Percentiles rank a stretch among this genome's conserved stretches.
Evolutionary conservation across 2,888 invertebrate genomes (phyloP).

Genomic region (Charanyca ferruginea): DNA sequence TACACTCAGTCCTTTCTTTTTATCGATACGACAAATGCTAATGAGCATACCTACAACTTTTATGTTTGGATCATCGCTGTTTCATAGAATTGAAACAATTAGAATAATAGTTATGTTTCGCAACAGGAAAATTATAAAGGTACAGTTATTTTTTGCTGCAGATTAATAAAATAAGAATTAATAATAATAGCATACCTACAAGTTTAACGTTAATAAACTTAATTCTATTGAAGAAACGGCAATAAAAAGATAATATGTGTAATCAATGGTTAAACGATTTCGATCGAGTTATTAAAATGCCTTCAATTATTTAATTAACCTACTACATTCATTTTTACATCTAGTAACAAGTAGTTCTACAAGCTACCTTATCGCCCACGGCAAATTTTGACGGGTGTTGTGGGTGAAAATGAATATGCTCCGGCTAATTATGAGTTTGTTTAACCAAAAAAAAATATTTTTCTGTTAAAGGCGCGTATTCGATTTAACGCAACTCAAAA

Average conservation of each 20-base stretch:
- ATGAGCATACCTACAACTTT: conserved; percentile 30
- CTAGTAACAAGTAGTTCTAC: conserved; percentile 19
- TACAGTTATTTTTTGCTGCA: neutral
- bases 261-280: conserved; percentile 16
- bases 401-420: conserved; percentile 52
- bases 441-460: conserved; percentile 1
- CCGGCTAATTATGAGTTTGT: conserved; percentile 29
- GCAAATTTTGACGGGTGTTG: conserved; percentile 28
- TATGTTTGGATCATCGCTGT: conserved; percentile 19
- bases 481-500: too few species aligned
- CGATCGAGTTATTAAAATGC: conserved; percentile 1
- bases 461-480: too few species aligned
- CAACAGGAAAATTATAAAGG: neutral
- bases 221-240: neutral
- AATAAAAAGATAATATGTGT: neutral
- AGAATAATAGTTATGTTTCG: conserved; percentile 7
- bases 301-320: conserved; percentile 41
- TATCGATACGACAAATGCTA: conserved; percentile 43
- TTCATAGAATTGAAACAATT: conserved; percentile 15
- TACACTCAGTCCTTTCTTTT: conserved; percentile 59
- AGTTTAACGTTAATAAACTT: neutral
- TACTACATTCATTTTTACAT: conserved; percentile 24
- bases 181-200: neutral
- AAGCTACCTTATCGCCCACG: conserved; percentile 47
- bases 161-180: neutral